Base-by-base conservation (phyloP, 1,140 invertebrate species). In the Zaprionus africanus region DNA sequence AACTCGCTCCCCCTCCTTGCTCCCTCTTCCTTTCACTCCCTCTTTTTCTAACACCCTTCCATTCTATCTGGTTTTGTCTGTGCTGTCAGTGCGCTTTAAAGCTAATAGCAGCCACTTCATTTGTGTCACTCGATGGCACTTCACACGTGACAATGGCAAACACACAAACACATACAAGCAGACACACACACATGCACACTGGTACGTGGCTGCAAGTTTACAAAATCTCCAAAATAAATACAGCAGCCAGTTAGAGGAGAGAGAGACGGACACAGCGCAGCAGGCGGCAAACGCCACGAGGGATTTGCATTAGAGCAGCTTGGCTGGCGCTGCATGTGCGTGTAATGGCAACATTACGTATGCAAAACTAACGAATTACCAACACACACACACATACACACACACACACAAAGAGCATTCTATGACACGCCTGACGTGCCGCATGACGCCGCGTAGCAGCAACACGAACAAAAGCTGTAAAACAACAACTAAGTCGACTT, bases 81-180 rank as follows among this genome's bases (percentile, higher is more conserved):
- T 56, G 24, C 17, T 58, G 53, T 36, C 64, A 66, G 70, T 71
- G 70, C 71, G 74, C 66, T 88, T 83, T 88, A 90, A 90, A 81
- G 85, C 85, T 88, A 88, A 88, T 84, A 81, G 85, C 85, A 81
- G 81, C 73, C 85, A 88, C 85, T 90, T 90, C 85, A 90, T 88
- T 90, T 88, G 79, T 88, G 85, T 88, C 71, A 84, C 79, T 88
- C 81, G 78, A 88, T 90, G 85, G 78, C 82, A 79, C 85, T 90
- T 79, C 78, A 90, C 86, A 88, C 85, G 85, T 88, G 85, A 90
- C 81, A 84, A 88, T 79, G 82, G 63, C 82, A 85, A 76, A 82
- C 83, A 63, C 58, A 82, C 51, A 57, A 24, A 53, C 43, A 73
- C 56, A 56, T 43, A 65, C 79, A 67, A 74, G 77, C 79, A 74